These are phyloP conservation scores for Conchocele bisecta DNA, from an alignment of 2,888 invertebrate genomes.

Conservation along the genomic window DNA sequence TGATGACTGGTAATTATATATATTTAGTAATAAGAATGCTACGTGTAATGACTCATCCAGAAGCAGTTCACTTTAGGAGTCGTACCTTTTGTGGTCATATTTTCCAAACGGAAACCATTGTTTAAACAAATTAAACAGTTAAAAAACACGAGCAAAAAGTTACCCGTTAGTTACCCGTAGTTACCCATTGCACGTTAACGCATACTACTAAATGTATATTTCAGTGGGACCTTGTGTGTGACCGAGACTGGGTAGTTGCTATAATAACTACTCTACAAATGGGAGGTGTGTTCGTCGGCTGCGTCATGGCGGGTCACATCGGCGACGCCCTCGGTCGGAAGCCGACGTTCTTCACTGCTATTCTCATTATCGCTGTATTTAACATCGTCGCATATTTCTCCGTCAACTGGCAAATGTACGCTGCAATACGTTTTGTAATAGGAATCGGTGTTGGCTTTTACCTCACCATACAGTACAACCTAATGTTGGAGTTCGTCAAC, in stretches of 20 bases:
- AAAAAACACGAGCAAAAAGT: too few relatives aligned
- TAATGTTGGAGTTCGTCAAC: constrained; percentile 53
- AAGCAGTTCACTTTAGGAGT: too few relatives aligned
- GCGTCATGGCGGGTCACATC: constrained; percentile 59
- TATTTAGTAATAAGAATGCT: too few relatives aligned
- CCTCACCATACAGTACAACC: constrained; percentile 28
- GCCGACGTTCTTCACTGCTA: constrained; percentile 53
- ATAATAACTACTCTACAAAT: constrained; percentile 66
- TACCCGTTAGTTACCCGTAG: too few relatives aligned
- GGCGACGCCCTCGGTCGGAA: constrained; percentile 65
- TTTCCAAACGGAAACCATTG: too few relatives aligned
- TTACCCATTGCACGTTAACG: not conserved
- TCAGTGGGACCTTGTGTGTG: constrained; percentile 65
- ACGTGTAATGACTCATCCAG: too few relatives aligned
- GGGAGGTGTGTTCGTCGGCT: constrained; percentile 63
- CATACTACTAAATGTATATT: constrained; percentile 5
- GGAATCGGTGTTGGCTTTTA: constrained; percentile 46
- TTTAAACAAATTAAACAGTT: too few relatives aligned
- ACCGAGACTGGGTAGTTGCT: constrained; percentile 54
- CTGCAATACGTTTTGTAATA: constrained; percentile 57
- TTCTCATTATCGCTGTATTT: constrained; percentile 44
- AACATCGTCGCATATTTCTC: constrained; percentile 62
- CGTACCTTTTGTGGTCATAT: too few relatives aligned
- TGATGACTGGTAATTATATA: too few relatives aligned
- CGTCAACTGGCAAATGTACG: constrained; percentile 67